Evolutionary conservation across 1,140 invertebrate genomes (phyloP), one percentile per base, ranked within the genome.

Genomic region (Brachionus rubens): DNA sequence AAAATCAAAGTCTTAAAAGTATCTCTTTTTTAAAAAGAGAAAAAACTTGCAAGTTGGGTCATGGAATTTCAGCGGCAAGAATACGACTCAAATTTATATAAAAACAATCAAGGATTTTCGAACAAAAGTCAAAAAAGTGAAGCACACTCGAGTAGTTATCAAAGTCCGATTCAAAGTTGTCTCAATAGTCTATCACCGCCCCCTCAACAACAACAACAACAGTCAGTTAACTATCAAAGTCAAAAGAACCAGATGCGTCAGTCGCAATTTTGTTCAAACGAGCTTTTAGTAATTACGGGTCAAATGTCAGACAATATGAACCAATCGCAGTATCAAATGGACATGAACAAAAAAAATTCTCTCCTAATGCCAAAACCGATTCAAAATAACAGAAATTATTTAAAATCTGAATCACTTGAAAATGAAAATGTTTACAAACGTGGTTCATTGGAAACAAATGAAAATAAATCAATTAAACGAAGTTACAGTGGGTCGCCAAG

Each of bases 21-120:
- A 62, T 10, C 36, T 0, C 36, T 54, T 59, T 33, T 19, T 40
- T 59, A 33, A 33, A 19, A 72, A 48, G 68, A 72, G n/a, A 48
- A 72, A 41, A 72, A 72, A 24, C 26, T 72, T 1, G 68, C 68
- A 6, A 72, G 68, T 14, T 72, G 68, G 68, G 68, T 54, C 19
- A 47, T 52, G 10, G 46, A 72, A 54, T 72, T 72, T 54, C 46
- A 54, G 12, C 43, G 68, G 10, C 68, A 72, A 43, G 59, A 65
- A 65, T 65, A 65, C 16, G 43, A 65, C 19, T 24, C 16, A 9
- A 65, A 65, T 65, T 43, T 65, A 43, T 65, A 65, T 12, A 65
- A 65, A 65, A 65, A 65, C 26, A 43, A 36, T 40, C 56, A 40
- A 19, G 19, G 36, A 3, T 36, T 43, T 43, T 24, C 16, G 19